These are phyloP conservation scores for Thermophis baileyi DNA, from an alignment of 2,113 vertebrate species.

Conservation along the genomic window DNA sequence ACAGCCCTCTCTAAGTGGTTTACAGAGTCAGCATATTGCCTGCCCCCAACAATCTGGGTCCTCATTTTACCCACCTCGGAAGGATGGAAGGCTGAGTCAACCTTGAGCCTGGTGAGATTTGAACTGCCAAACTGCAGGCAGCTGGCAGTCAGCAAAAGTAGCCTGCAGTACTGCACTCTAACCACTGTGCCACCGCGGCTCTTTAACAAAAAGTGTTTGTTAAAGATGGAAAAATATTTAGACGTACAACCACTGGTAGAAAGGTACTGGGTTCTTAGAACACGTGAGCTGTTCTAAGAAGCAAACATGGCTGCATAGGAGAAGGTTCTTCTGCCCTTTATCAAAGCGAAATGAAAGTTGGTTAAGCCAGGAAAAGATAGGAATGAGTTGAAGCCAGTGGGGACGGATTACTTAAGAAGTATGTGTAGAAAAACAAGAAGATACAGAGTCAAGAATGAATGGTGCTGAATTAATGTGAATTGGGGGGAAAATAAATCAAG, in stretches of 20 bases:
- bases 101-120: no score
- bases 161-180: no score
- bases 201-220: neutral
- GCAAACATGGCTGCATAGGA: neutral
- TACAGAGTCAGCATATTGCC: no score
- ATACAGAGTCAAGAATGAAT: neutral
- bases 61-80: no score
- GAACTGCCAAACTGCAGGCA: no score
- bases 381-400: neutral
- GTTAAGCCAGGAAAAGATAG: neutral
- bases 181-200: no score
- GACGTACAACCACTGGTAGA: neutral
- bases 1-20: no score
- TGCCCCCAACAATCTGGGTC: no score
- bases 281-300: neutral
- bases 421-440: neutral
- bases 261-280: neutral
- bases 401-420: neutral
- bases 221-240: neutral
- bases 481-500: neutral
- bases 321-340: neutral
- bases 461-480: neutral
- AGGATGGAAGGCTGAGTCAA: no score
- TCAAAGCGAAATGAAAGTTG: neutral
- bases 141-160: no score